Base-by-base conservation (phyloP, 37 sponge, comb jelly and placozoan species). In the Hormiphora californensis region DNA sequence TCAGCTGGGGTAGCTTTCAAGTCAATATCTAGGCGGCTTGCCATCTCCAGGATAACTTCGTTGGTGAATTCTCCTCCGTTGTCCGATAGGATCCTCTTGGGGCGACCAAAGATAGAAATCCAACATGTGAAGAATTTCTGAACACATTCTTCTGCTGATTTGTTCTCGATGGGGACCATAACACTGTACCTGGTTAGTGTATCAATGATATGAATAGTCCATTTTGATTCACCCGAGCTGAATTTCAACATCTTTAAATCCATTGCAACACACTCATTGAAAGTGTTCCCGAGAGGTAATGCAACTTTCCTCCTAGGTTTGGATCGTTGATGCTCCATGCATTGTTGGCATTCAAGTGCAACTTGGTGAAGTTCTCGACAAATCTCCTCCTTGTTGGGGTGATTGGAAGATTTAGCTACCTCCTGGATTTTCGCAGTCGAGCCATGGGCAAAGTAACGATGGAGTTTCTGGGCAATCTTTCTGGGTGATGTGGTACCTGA, bases 181-280 rank as follows among this genome's bases (percentile, higher is more conserved):
- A 59, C 63, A 59, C 25, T 23, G 27, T 59, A 59, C n/a, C 63
- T 59, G 25, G 63, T 59, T 8, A 59, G 25, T 23, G 63, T 59
- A 27, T 59, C 63, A n/a, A 59, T 27, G 11, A 59, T 8, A 59
- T 59, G 63, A 27, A 59, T 19, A 23, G 63, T 59, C 7, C 11
- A 27, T n/a, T 59, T 9, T 59, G 11, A 7, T 8, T 59, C 63
- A n/a, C 11, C 63, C 7, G 63, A 23, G n/a, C n/a, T n/a, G n/a
- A n/a, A n/a, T n/a, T n/a, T n/a, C n/a, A n/a, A n/a, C n/a, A n/a
- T n/a, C 25, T 59, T 59, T 11, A 59, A n/a, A 27, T 59, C 63
- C 63, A 59, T 59, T 8, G 63, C 63, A 59, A 59, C 63, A 59
- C 11, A 19, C n/a, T 59, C 63, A 59, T 59, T 59, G 63, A 59